Conservation (phyloP, 2,113 vertebrate genomes). For the Athene noctua region DNA sequence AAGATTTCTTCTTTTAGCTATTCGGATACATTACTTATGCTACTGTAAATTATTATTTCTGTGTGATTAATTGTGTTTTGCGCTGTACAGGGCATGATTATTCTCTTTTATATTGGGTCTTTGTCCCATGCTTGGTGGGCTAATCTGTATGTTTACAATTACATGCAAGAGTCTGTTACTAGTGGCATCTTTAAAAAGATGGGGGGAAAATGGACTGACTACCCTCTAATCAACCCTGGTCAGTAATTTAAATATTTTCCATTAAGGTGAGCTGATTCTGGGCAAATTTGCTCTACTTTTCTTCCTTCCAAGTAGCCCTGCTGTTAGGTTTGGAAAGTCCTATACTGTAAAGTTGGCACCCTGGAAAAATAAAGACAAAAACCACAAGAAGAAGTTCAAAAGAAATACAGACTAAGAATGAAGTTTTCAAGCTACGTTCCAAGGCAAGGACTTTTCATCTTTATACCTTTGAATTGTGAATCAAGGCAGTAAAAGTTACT, state of each 20-base stretch:
- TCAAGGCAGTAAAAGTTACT: constrained; percentile 83
- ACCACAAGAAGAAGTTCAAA: constrained; percentile 79
- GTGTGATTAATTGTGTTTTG: not conserved
- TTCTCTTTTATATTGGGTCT: not conserved
- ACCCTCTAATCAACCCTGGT: not conserved
- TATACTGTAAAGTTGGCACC: constrained; percentile 70
- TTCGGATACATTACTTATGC: not conserved
- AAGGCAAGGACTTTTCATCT: constrained; percentile 80
- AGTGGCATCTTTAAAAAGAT: not conserved
- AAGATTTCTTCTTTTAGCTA: not conserved
- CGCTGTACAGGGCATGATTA: not conserved
- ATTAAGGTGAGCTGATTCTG: constrained; percentile 13
- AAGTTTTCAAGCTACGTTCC: constrained; percentile 80
- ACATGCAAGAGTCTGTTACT: not conserved
- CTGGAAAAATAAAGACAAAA: constrained; percentile 76
- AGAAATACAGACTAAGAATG: constrained; percentile 74
- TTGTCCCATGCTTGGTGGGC: not conserved
- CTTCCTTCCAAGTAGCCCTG: constrained; percentile 49
- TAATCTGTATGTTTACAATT: not conserved
- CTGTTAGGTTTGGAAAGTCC: constrained; percentile 67
- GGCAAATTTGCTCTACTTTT: constrained; percentile 45
- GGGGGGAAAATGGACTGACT: not conserved
- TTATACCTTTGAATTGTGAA: constrained; percentile 78
- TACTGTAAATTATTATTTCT: not conserved
- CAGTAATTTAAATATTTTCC: constrained; percentile 63